These are phyloP conservation scores for Platycheirus rosarum DNA, from an alignment of 2,888 invertebrate species.

Conservation along the genomic window DNA sequence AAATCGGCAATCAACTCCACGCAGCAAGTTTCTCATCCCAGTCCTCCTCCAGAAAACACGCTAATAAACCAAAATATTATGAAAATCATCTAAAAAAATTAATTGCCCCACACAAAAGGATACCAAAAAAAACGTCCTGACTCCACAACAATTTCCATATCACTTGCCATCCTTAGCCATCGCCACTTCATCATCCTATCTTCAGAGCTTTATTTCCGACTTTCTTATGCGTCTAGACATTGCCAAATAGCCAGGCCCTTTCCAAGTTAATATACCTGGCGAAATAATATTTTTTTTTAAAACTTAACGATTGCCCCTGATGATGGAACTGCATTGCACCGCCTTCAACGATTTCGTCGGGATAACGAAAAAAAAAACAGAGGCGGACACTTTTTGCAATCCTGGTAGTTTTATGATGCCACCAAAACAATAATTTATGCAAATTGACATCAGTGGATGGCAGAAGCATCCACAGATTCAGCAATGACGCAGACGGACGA, in stretches of 20 bases:
- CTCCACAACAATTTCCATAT: slow-evolving; percentile 58
- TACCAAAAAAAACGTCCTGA: slow-evolving; percentile 3
- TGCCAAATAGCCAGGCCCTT: slow-evolving; percentile 51
- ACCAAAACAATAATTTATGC: slow-evolving; percentile 74
- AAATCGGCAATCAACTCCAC: slow-evolving; percentile 7
- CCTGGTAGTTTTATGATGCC: slow-evolving; percentile 72
- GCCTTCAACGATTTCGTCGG: slow-evolving; percentile 48
- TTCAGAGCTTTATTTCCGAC: slow-evolving; percentile 65
- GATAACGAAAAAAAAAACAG: slow-evolving; percentile 30
- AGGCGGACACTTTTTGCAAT: slow-evolving; percentile 68
- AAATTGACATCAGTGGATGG: slow-evolving; percentile 67
- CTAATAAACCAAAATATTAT: slow-evolving; percentile 52
- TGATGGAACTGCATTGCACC: slow-evolving; percentile 72
- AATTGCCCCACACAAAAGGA: slow-evolving; percentile 46
- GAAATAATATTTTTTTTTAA: slow-evolving; percentile 40
- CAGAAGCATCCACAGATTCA: slow-evolving; percentile 26
- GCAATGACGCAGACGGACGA: slow-evolving; percentile 51
- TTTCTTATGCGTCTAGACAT: slow-evolving; percentile 73
- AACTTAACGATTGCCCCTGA: slow-evolving; percentile 28
- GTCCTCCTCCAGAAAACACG: slow-evolving; percentile 1
- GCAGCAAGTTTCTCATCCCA: not conserved
- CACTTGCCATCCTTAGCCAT: slow-evolving; percentile 58
- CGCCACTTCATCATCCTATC: slow-evolving; percentile 73
- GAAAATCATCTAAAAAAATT: slow-evolving; percentile 54
- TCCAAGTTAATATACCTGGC: slow-evolving; percentile 30